Evolutionary conservation across 2,113 vertebrate genomes (phyloP).

Genomic region (Sarotherodon lohbergeri): DNA sequence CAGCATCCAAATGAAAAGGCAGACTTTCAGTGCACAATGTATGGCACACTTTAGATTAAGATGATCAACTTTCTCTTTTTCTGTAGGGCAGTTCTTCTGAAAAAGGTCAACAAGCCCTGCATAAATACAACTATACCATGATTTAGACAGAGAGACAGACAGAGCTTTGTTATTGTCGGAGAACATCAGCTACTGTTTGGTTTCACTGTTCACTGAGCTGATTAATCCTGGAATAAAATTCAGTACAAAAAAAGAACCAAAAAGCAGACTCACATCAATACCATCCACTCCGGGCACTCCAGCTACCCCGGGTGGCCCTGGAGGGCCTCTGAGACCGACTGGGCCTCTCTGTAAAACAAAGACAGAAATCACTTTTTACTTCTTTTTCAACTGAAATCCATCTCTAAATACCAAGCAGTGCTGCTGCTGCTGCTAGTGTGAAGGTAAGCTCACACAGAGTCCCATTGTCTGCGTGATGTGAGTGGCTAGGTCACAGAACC

Average conservation of each 20-base stretch:
- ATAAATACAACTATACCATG: neutral
- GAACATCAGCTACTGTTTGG: neutral
- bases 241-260: neutral
- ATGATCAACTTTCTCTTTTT: neutral
- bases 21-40: neutral
- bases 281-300: conserved; percentile 93
- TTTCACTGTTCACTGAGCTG: neutral
- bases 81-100: neutral
- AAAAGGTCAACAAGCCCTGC: neutral
- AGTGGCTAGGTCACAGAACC: conserved; percentile 37
- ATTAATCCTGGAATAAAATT: neutral
- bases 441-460: conserved; percentile 31
- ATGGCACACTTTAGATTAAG: neutral
- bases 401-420: neutral
- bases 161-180: neutral
- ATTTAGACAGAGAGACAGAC: neutral
- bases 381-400: neutral
- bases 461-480: conserved; percentile 36
- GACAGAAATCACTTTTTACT: conserved; percentile 5
- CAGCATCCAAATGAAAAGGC: neutral
- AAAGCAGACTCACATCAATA: conserved; percentile 84
- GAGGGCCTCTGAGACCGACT: conserved; percentile 78
- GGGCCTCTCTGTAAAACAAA: conserved; percentile 79
- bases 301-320: conserved; percentile 76
- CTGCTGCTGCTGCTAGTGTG: neutral